Percentiles rank a stretch among this genome's conserved stretches.
Conservation (phyloP, 1,140 invertebrate species). For the Gerris buenoi region DNA sequence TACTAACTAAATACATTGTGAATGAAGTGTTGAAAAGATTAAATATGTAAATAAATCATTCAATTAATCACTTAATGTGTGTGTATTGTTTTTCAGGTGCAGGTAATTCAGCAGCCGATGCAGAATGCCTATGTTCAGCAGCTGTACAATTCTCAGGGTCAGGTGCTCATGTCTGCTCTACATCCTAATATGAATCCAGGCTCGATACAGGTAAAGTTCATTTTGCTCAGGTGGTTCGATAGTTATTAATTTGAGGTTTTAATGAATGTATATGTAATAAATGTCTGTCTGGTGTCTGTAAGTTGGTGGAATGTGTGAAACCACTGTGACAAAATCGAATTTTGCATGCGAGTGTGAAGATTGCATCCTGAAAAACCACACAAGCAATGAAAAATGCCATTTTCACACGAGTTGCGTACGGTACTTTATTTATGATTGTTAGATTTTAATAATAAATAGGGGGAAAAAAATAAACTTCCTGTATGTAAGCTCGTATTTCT, state of each 20-base stretch:
- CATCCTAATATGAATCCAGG: slow-evolving; percentile 26
- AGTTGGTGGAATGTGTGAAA: too few species aligned
- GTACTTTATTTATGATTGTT: too few species aligned
- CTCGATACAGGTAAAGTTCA: not conserved
- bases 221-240: not conserved
- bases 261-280: not conserved
- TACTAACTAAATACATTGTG: too few species aligned
- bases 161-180: slow-evolving; percentile 34
- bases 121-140: slow-evolving; percentile 37
- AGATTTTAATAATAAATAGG: too few species aligned
- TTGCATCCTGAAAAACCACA: too few species aligned
- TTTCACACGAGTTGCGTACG: too few species aligned
- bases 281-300: not conserved
- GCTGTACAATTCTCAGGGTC: slow-evolving; percentile 33
- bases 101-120: slow-evolving; percentile 36
- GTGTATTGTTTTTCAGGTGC: slow-evolving; percentile 29
- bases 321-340: too few species aligned
- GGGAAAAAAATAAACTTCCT: too few species aligned
- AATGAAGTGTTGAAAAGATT: not conserved
- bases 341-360: too few species aligned
- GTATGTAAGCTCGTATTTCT: too few species aligned
- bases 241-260: not conserved
- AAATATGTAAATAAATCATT: not conserved
- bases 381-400: too few species aligned
- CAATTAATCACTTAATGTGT: not conserved